Base-by-base conservation (phyloP, 1,140 invertebrate genomes). In the Drosophila miranda region DNA sequence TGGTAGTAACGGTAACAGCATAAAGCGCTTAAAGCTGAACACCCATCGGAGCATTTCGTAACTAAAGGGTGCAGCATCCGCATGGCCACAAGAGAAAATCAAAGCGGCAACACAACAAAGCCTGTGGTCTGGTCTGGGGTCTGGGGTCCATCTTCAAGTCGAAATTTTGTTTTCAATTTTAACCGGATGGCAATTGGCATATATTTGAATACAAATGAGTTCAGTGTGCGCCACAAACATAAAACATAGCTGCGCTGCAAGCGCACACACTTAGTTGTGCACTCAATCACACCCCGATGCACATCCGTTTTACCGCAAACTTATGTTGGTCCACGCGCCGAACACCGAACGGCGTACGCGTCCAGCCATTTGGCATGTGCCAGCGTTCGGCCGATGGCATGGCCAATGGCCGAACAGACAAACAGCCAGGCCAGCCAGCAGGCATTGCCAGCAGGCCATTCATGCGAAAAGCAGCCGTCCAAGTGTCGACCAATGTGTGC, bases 141-240 rank as follows among this genome's bases (percentile, higher is more conserved):
- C 23, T 26, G 4, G 4, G 23, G 23, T 26, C 78, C 62, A 73
- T 72, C 66, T 58, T 58, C 34, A 42, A 43, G 49, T 52, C 69
- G 69, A 72, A 67, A 86, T 86, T 82, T 73, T 75, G 45, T 71
- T 81, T 75, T 81, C 54, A 61, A 74, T 81, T 86, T 86, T 87
- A 82, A 68, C 82, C 64, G 61, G 21, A 52, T 57, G 38, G 28
- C 74, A 26, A 75, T 59, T 67, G 63, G 53, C 71, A 59, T 13
- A 73, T 68, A 80, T 74, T 74, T 45, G 83, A 59, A 76, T 80
- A 57, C 73, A 80, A 84, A 84, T 86, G 77, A 58, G 57, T 70
- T 70, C 59, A 81, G 16, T 49, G 53, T 53, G 69, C 23, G 58
- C 49, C 50, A 56, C 34, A 83, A 68, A 68, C 57, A 63, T 52